Conservation (phyloP, 2,888 invertebrate genomes). For the Tetragonula carbonaria region DNA sequence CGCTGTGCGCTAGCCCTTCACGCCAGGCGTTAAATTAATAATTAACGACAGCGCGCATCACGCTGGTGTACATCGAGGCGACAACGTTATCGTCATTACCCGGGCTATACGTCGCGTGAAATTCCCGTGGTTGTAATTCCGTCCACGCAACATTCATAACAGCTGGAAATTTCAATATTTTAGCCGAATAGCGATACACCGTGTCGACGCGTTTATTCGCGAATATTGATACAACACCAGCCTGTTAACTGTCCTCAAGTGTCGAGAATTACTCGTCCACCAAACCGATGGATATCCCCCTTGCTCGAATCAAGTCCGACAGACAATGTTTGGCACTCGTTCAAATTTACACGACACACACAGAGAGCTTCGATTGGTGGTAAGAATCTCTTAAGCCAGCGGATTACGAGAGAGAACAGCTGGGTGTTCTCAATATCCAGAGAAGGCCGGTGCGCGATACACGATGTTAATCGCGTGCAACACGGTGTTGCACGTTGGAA, state of each 20-base stretch:
- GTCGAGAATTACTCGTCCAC: neutral
- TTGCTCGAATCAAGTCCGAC: neutral
- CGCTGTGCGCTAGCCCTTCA: too few relatives aligned
- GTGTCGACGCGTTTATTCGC: neutral
- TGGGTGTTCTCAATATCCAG: constrained; percentile 24
- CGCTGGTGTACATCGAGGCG: too few relatives aligned
- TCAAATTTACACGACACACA: neutral
- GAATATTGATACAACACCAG: neutral
- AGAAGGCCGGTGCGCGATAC: constrained; percentile 1
- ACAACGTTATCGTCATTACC: neutral
- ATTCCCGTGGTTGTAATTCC: neutral
- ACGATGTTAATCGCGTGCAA: constrained; percentile 32
- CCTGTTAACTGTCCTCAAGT: neutral
- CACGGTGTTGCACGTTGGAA: constrained; percentile 14
- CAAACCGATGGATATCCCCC: neutral
- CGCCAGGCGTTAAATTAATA: too few relatives aligned
- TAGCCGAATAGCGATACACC: neutral
- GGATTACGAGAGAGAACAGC: constrained; percentile 1
- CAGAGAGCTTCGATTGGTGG: neutral
- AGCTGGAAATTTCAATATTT: neutral
- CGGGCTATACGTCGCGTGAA: neutral
- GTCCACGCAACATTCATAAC: neutral
- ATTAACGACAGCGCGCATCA: too few relatives aligned
- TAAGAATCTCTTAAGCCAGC: neutral
- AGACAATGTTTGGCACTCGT: neutral